A percentile compares a stretch with the other conserved stretches of the same genome.
Conservation (phyloP, 2,888 invertebrate genomes). For the Willowsia nigromaculata region DNA sequence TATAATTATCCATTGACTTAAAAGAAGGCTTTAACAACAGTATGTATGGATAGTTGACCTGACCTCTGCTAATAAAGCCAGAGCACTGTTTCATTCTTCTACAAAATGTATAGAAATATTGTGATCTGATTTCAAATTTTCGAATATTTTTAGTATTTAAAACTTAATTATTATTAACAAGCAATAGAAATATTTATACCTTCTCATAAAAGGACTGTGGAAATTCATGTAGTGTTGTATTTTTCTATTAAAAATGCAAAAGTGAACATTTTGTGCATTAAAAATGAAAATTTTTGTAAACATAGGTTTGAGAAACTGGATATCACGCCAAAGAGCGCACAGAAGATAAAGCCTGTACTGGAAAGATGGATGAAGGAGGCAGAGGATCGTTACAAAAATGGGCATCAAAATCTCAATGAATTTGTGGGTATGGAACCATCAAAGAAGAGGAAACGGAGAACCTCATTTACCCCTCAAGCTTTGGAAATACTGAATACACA, state of each 20-base stretch:
- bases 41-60: constrained; percentile 47
- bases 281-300: constrained; percentile 80
- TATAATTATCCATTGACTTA: neutral
- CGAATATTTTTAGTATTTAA: constrained; percentile 31
- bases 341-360: constrained; percentile 99
- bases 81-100: constrained; percentile 77
- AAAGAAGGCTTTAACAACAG: neutral
- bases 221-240: constrained; percentile 46
- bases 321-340: constrained; percentile 99
- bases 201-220: constrained; percentile 66
- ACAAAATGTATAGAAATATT: neutral
- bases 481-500: constrained; percentile 96
- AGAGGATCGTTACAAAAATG: constrained; percentile 97
- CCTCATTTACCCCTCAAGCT: constrained; percentile 98
- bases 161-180: constrained; percentile 26
- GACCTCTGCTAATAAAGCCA: constrained; percentile 76
- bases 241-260: neutral
- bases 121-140: neutral
- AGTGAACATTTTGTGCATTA: no score
- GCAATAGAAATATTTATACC: neutral
- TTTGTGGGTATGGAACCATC: constrained; percentile 98
- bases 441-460: constrained; percentile 97
- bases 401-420: constrained; percentile 95
- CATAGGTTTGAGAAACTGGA: constrained; percentile 99
- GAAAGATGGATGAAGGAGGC: constrained; percentile 99